These are phyloP conservation scores for Chaenogobius annularis DNA, from an alignment of 2,113 vertebrate genomes.

Conservation along the genomic window DNA sequence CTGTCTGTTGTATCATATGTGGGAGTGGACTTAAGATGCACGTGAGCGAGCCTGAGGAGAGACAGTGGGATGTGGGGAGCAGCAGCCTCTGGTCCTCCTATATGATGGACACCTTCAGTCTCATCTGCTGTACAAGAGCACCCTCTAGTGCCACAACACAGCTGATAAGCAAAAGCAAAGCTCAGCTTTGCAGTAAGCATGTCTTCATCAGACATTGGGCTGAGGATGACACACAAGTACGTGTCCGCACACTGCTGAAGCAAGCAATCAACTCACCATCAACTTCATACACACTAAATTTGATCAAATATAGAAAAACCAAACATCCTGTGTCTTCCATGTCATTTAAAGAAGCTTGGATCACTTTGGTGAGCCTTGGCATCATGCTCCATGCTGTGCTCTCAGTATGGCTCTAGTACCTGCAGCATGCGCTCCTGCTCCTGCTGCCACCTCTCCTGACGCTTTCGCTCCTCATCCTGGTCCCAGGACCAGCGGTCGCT, in stretches of 20 bases:
- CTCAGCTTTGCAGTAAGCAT: constrained; percentile 38
- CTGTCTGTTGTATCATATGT: neutral
- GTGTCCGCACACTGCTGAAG: neutral
- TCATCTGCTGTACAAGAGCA: constrained; percentile 31
- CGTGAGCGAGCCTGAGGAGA: constrained; percentile 45
- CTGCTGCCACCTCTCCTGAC: constrained; percentile 94
- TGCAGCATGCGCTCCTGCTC: constrained; percentile 96
- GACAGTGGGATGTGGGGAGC: constrained; percentile 55
- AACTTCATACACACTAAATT: neutral
- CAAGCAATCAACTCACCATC: neutral
- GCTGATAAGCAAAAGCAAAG: constrained; percentile 2
- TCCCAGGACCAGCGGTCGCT: constrained; percentile 92
- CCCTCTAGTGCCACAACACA: constrained; percentile 48
- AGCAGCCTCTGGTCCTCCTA: constrained; percentile 36
- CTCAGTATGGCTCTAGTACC: constrained; percentile 72
- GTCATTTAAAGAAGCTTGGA: neutral
- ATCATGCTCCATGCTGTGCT: neutral
- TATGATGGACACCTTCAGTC: constrained; percentile 34
- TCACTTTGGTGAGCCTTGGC: neutral
- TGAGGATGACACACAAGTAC: constrained; percentile 1
- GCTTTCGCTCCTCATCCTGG: constrained; percentile 94
- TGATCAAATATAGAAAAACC: neutral
- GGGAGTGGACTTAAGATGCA: constrained; percentile 41
- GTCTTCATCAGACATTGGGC: constrained; percentile 15
- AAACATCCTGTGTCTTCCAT: neutral